These are phyloP conservation scores for Petrosia ficiformis DNA, from an alignment of 37 sponge, comb jelly and placozoan genomes.

Conservation along the genomic window DNA sequence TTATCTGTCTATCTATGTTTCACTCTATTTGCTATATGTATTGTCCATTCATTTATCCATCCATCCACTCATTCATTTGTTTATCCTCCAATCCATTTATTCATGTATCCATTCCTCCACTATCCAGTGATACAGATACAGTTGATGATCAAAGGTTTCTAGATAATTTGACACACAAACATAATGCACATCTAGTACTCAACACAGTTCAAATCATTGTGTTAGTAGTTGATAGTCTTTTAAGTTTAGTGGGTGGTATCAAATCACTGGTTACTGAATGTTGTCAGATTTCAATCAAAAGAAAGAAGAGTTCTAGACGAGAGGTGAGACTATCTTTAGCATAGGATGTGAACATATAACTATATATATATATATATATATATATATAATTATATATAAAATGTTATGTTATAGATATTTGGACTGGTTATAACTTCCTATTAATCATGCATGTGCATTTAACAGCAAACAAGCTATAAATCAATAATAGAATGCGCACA, in stretches of 20 bases:
- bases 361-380: too few species aligned
- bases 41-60: too few species aligned
- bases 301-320: too few species aligned
- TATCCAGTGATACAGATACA: background rate
- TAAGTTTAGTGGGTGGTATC: constrained; percentile 68
- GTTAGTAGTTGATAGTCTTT: constrained; percentile 57
- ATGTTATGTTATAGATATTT: background rate
- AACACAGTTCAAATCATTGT: constrained; percentile 73
- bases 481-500: too few species aligned
- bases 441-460: too few species aligned
- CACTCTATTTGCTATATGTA: too few species aligned
- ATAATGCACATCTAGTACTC: constrained; percentile 43
- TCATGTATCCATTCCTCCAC: background rate
- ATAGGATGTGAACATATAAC: too few species aligned
- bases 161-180: constrained; percentile 12
- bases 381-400: background rate
- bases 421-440: background rate
- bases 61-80: background rate
- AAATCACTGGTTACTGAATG: constrained; percentile 43
- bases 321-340: too few species aligned
- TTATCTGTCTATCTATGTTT: too few species aligned
- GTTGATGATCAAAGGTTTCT: background rate
- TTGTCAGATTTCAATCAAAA: background rate
- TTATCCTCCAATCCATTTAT: background rate
- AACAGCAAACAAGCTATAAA: too few species aligned